A percentile compares a stretch with the other conserved stretches of the same genome.
These are phyloP conservation scores for Leptodirus hochenwartii DNA, from an alignment of 2,888 invertebrate genomes.

Conservation along the genomic window DNA sequence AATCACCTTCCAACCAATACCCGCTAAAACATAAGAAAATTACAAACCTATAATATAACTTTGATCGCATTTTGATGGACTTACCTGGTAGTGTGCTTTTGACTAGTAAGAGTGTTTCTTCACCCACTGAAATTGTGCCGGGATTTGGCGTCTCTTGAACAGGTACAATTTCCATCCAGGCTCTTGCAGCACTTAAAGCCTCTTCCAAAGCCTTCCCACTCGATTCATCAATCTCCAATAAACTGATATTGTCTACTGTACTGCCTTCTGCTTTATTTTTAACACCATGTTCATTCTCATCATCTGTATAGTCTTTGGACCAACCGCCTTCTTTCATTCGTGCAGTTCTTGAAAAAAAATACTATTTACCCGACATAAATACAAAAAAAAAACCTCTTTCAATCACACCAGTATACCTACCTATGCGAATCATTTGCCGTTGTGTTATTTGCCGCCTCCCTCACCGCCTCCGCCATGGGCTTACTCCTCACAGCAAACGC, in stretches of 20 bases:
- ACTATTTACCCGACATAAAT: too few species aligned
- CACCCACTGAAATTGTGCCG: conserved; percentile 48
- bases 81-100: conserved; percentile 45
- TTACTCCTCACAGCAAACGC: conserved; percentile 37
- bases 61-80: not conserved
- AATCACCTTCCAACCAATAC: conserved; percentile 53
- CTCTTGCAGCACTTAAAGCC: conserved; percentile 30
- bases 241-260: conserved; percentile 24
- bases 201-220: conserved; percentile 13
- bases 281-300: conserved; percentile 15
- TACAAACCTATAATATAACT: not conserved
- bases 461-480: conserved; percentile 33
- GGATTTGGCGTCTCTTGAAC: conserved; percentile 24
- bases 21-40: conserved; percentile 35
- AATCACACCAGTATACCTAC: not conserved
- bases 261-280: conserved; percentile 17
- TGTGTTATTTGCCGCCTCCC: conserved; percentile 27
- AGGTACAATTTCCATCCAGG: conserved; percentile 49
- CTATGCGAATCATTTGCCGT: too few species aligned
- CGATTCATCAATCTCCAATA: too few species aligned
- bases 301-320: conserved; percentile 29
- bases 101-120: conserved; percentile 45
- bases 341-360: conserved; percentile 30
- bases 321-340: conserved; percentile 37
- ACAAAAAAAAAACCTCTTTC: too few species aligned